phyloP scores from a whole-genome alignment of 1,140 invertebrate genomes.

The Antheraea mylitta region DNA sequence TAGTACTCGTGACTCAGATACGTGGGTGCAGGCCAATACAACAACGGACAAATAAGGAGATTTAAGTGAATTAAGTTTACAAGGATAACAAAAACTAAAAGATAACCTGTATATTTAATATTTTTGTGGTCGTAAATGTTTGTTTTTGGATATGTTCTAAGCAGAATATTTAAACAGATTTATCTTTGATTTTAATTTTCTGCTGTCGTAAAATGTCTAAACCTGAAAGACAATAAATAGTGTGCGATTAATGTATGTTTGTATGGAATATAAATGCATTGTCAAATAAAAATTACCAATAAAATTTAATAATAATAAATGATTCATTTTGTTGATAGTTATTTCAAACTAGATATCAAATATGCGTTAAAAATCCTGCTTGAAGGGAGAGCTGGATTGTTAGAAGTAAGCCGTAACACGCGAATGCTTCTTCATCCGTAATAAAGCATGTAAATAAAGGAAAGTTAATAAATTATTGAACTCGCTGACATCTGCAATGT shows the following conservation, averaged over 20 bases:
- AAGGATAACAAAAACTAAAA: background rate
- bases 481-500: background rate
- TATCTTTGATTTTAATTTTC: no score
- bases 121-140: background rate
- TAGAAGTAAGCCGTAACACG: constrained; percentile 44
- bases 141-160: background rate
- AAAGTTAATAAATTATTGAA: constrained; percentile 15
- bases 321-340: no score
- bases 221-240: no score
- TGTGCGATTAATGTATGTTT: no score
- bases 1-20: constrained; percentile 18
- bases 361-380: constrained; percentile 28
- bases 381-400: constrained; percentile 36
- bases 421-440: constrained; percentile 21
- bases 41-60: constrained; percentile 16
- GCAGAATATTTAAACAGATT: no score
- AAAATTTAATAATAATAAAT: no score
- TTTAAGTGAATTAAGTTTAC: constrained; percentile 14
- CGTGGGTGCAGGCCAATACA: constrained; percentile 17
- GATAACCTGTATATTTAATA: background rate
- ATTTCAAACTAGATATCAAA: no score
- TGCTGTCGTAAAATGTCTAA: no score
- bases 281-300: no score
- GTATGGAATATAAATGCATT: no score
- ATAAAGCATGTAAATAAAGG: constrained; percentile 13